Evolutionary conservation across 2,113 vertebrate species (phyloP).

Genomic region (Nothobranchius kuhntae): DNA sequence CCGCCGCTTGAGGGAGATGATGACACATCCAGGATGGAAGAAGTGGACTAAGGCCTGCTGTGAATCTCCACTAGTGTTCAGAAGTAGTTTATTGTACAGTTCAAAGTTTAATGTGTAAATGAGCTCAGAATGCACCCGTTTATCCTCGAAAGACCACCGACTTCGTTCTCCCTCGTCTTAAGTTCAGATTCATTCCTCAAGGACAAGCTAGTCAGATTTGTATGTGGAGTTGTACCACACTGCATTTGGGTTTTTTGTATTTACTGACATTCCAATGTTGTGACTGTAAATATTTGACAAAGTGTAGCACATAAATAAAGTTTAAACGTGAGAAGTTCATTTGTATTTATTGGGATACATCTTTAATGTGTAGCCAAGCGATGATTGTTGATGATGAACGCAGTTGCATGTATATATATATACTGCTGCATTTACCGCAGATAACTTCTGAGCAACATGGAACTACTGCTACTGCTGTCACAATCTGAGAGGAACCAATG

Average conservation of each 20-base stretch:
- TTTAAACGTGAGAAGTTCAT: constrained; percentile 20
- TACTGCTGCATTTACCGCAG: too few relatives aligned
- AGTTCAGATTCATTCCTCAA: constrained; percentile 41
- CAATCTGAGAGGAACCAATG: not conserved
- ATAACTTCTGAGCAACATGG: too few relatives aligned
- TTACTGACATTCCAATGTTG: constrained; percentile 65
- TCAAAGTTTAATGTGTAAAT: constrained; percentile 59
- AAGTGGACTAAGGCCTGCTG: constrained; percentile 85
- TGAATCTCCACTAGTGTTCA: not conserved
- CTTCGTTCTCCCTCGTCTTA: too few relatives aligned
- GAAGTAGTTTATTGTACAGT: constrained; percentile 34
- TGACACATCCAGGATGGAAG: constrained; percentile 96
- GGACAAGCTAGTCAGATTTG: constrained; percentile 32
- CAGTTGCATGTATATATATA: too few relatives aligned
- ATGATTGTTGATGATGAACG: too few relatives aligned
- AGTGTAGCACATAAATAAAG: constrained; percentile 65
- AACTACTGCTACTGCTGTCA: not conserved
- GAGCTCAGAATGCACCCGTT: constrained; percentile 21
- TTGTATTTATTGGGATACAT: not conserved
- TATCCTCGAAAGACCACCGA: not conserved
- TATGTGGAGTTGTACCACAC: constrained; percentile 50
- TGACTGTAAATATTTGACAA: constrained; percentile 61
- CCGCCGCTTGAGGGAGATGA: constrained; percentile 93
- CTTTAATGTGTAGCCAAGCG: too few relatives aligned
- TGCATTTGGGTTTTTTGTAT: constrained; percentile 60